Percentiles rank a stretch among this genome's conserved stretches.
Conservation (phyloP, 2,888 invertebrate genomes). For the Boloria selene region DNA sequence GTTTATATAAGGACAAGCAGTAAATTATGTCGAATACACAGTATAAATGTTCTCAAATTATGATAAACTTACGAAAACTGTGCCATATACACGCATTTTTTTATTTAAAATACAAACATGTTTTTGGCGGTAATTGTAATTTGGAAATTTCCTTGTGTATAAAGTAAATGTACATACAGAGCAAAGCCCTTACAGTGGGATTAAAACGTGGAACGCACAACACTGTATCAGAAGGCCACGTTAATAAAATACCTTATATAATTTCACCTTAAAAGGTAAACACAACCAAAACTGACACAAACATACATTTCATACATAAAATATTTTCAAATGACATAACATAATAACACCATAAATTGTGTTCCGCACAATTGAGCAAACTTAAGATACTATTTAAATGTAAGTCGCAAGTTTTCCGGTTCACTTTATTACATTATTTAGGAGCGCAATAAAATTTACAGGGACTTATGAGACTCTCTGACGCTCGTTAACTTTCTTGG, state of each 20-base stretch:
- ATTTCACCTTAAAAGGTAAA: no score
- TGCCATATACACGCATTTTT: background rate
- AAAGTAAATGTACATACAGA: no score
- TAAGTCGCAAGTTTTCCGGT: conserved; percentile 27
- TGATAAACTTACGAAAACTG: conserved; percentile 1
- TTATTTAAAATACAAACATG: no score
- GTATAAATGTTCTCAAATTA: conserved; percentile 3
- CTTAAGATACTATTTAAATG: conserved; percentile 18
- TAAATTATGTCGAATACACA: conserved; percentile 23
- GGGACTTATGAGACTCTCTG: conserved; percentile 18
- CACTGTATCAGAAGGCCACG: no score
- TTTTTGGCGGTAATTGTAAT: no score
- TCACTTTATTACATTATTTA: conserved; percentile 32
- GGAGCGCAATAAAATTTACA: conserved; percentile 24
- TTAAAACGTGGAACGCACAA: no score
- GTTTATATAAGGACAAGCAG: conserved; percentile 34
- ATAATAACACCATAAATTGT: conserved; percentile 14
- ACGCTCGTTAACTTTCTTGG: conserved; percentile 20
- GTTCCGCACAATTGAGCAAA: conserved; percentile 18
- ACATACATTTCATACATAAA: conserved; percentile 2
- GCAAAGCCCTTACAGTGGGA: no score
- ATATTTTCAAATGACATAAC: conserved; percentile 10
- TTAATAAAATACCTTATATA: no score
- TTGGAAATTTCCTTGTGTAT: no score
- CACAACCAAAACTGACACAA: conserved; percentile 1